A percentile compares a stretch with the other conserved stretches of the same genome.
Evolutionary conservation across 2,113 vertebrate species (phyloP).

Genomic region (Lasiurus cinereus): DNA sequence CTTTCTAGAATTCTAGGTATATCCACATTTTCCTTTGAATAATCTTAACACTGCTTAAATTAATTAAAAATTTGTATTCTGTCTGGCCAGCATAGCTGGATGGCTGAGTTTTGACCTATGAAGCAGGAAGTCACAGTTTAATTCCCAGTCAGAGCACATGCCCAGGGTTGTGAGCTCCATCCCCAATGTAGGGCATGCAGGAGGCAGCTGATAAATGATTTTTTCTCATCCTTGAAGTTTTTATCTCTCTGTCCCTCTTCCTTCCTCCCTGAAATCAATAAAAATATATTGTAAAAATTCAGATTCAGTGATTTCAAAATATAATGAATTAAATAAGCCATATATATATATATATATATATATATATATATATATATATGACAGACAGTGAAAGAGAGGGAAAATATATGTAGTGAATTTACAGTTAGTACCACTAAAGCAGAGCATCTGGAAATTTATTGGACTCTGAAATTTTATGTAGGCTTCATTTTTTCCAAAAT

Average conservation of each 20-base stretch:
- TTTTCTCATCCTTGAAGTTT: too few relatives aligned
- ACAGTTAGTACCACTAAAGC: background rate
- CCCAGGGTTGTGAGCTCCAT: too few relatives aligned
- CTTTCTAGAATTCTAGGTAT: slow-evolving; percentile 39
- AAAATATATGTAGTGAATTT: background rate
- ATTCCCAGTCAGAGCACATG: too few relatives aligned
- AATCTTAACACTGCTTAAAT: background rate
- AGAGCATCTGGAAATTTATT: background rate
- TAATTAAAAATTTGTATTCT: slow-evolving; percentile 44
- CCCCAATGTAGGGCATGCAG: too few relatives aligned
- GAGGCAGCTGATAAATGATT: too few relatives aligned
- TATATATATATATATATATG: background rate
- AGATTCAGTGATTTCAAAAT: background rate
- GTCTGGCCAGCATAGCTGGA: too few relatives aligned
- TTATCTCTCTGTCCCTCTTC: too few relatives aligned
- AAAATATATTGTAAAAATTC: background rate
- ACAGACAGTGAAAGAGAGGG: background rate
- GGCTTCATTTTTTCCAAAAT: background rate
- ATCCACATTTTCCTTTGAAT: slow-evolving; percentile 57
- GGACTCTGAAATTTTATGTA: background rate
- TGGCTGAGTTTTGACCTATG: too few relatives aligned
- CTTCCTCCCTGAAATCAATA: too few relatives aligned
- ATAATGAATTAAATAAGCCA: background rate
- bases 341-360: background rate
- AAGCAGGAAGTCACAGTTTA: too few relatives aligned